Evolutionary conservation across 2,113 vertebrate genomes (phyloP).

Genomic region (Cervus canadensis): DNA sequence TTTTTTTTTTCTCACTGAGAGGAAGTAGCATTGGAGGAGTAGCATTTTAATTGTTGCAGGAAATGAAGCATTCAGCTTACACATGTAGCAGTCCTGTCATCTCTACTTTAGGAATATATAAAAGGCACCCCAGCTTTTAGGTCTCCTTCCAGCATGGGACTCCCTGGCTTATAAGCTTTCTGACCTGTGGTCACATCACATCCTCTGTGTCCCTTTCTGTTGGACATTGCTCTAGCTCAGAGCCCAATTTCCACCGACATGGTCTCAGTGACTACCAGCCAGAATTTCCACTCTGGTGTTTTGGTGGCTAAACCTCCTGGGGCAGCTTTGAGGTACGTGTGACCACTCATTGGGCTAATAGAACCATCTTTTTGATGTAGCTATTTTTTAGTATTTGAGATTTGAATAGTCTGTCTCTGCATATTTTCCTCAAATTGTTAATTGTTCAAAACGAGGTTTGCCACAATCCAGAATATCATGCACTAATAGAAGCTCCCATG

Average conservation of each 20-base stretch:
- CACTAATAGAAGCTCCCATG: too few species aligned
- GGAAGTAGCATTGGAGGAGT: not conserved
- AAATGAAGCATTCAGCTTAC: not conserved
- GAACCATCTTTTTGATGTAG: not conserved
- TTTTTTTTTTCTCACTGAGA: not conserved
- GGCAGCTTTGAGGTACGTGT: not conserved
- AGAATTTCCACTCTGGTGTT: not conserved
- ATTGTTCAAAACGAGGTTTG: not conserved
- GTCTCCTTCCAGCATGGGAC: not conserved
- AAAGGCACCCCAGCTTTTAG: not conserved
- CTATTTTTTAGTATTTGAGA: not conserved
- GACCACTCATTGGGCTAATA: not conserved
- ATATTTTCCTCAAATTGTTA: not conserved
- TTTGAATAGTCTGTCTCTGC: not conserved
- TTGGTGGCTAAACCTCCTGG: not conserved
- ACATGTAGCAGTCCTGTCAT: too few species aligned
- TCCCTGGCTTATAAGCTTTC: not conserved
- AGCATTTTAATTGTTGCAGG: not conserved
- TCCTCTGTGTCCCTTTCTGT: not conserved
- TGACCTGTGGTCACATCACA: not conserved
- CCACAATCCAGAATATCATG: not conserved
- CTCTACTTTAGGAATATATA: not conserved
- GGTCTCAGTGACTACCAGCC: not conserved
- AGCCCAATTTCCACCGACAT: not conserved
- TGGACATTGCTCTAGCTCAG: not conserved